Evolutionary conservation across 2,797 vertebrate species (phyloP), one percentile per base, ranked within the genome.

Genomic region (Acridotheres tristis): DNA sequence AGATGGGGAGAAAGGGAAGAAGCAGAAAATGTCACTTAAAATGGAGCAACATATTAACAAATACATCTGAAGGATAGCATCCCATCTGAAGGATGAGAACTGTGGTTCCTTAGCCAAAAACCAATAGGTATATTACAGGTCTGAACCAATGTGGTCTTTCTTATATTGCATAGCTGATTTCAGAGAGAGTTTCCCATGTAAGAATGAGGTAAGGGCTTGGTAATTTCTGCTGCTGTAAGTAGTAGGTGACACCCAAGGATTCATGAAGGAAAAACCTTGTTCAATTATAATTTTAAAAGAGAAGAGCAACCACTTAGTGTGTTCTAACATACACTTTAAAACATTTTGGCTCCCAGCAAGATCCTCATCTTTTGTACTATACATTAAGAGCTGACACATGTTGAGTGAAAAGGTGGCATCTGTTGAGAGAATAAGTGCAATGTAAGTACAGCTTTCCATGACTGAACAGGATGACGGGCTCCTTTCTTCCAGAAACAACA

Each of bases 281-380:
- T 83, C 40, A 76, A 43, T 21, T 76, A 57, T 36, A 1, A 29
- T 85, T 87, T 88, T 66, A 42, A 82, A 74, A 74, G 38, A 74
- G 29, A 84, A 58, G 25, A 71, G 7, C 66, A 94, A 61, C 50
- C 30, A 85, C 45, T 86, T 73, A 67, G 20, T 79, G 16, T 68
- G 32, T 91, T 91, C 76, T 88, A 93, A 91, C 62, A 78, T 22
- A 69, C 13, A 50, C 22, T 73, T 93, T 73, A 78, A 73, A 95
- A 42, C 36, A 62, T 36, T 89, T 54, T 84, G 51, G 34, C 73
- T 85, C 26, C 21, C 32, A 76, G 55, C 53, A 38, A 45, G 30
- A 63, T 34, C 65, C 65, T 74, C 30, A 53, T 76, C 73, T 88
- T 93, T 88, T 82, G 34, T 87, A 61, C 29, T 67, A 15, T 14